A percentile compares a stretch with the other conserved stretches of the same genome.
Evolutionary conservation across 2,797 vertebrate genomes (phyloP).

Genomic region (Typhlichthys eigenmanni): DNA sequence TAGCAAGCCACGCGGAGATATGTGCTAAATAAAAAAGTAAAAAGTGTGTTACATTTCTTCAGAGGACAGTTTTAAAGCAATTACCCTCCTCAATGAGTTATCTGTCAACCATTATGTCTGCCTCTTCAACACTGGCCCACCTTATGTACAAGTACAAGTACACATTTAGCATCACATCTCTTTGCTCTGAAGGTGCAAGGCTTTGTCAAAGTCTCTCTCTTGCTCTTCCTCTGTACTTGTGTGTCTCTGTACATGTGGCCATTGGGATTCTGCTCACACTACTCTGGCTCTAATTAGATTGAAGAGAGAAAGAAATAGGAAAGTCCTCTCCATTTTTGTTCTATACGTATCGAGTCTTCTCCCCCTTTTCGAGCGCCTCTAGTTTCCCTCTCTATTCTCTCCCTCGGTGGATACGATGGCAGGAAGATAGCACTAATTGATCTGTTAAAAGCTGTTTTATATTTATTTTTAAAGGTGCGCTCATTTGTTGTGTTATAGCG

Average conservation of each 20-base stretch:
- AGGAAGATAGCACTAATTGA: constrained; percentile 66
- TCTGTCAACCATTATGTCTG: constrained; percentile 7
- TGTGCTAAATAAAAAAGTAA: no score
- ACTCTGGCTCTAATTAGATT: constrained; percentile 75
- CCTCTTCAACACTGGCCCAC: constrained; percentile 25
- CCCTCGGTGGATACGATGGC: constrained; percentile 55
- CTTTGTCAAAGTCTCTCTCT: constrained; percentile 18
- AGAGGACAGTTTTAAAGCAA: not conserved
- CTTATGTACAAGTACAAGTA: constrained; percentile 4
- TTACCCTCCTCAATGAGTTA: not conserved
- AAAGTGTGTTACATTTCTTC: no score
- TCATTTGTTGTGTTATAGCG: no score
- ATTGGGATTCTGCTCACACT: constrained; percentile 75
- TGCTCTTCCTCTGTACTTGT: constrained; percentile 39
- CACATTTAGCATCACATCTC: constrained; percentile 35
- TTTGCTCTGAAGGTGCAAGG: constrained; percentile 20
- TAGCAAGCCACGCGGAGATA: no score
- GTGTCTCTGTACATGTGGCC: constrained; percentile 46
- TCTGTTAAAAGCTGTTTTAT: constrained; percentile 57
- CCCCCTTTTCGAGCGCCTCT: constrained; percentile 39
- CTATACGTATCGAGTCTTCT: constrained; percentile 49
- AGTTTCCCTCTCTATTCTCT: constrained; percentile 31
- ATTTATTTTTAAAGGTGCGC: no score
- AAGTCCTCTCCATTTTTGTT: constrained; percentile 52
- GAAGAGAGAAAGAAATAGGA: constrained; percentile 64